Base-by-base conservation (phyloP, 2,113 vertebrate genomes). In the Climacteris rufus region DNA sequence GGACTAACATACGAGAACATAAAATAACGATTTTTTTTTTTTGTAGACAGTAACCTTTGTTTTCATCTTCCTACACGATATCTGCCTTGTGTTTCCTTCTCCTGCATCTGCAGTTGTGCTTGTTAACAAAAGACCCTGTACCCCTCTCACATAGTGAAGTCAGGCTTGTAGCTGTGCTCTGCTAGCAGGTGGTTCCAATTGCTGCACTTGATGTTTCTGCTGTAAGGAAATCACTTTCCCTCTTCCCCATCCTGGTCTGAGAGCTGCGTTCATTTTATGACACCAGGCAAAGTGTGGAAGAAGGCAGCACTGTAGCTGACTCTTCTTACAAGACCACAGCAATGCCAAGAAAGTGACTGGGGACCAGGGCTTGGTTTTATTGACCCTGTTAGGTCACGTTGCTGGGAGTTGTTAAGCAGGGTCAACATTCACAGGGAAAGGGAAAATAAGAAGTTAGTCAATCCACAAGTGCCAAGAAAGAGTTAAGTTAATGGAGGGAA, bases 401-500 rank as follows among this genome's bases (percentile, higher is more conserved):
- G 30, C 77, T 79, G 53, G 23, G 42, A 91, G 74, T 25, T 40
- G 8, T 69, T 64, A n/a, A 11, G 21, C 61, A 49, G 31, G 44
- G 56, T 68, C 90, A 69, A 75, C 24, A 15, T 71, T 66, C 12
- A n/a, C 31, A 45, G 45, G 45, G 25, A 75, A 79, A 87, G 28
- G 60, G 53, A 79, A 80, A 90, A 49, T 8, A 45, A 69, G 47
- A 39, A 80, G 28, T 71, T 57, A 27, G 61, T 56, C 49, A 72
- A 53, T 50, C 31, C 40, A 66, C 33, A 6, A 83, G 37, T 52
- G 61, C 65, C 33, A 78, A 89, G 68, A 94, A 95, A 94, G 83
- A 94, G 92, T 81, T 92, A 90, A 97, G 83, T 57, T 50, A 66
- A 70, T 72, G 76, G 84, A 22, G 59, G 47, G 31, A 76, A 79